Evolutionary conservation across 2,113 vertebrate genomes (phyloP).

Genomic region (Tychaedon coryphoeus): DNA sequence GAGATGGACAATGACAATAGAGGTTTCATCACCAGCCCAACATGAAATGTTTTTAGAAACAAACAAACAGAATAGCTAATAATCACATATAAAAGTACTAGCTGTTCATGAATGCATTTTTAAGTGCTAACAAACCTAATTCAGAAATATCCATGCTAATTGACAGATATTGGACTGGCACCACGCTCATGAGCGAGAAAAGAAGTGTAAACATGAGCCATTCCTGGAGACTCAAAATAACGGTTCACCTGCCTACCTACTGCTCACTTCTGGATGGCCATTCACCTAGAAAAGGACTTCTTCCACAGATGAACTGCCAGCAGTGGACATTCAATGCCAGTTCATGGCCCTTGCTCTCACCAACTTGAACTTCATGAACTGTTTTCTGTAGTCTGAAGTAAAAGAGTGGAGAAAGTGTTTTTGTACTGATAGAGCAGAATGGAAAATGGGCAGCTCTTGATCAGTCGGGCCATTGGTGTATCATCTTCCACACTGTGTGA

Average conservation of each 20-base stretch:
- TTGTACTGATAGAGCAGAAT: not conserved
- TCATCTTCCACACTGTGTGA: not conserved
- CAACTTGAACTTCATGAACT: not conserved
- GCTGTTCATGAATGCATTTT: not conserved
- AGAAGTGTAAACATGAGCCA: not conserved
- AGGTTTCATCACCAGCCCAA: not conserved
- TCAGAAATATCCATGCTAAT: not conserved
- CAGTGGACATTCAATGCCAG: not conserved
- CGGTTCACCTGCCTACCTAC: not conserved
- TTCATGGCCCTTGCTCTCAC: not conserved
- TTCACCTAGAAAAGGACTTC: not conserved
- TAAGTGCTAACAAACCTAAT: not conserved
- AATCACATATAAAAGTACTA: not conserved
- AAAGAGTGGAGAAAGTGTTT: not conserved
- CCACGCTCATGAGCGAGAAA: rapidly evolving
- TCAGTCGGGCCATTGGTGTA: not conserved
- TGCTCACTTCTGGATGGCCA: not conserved
- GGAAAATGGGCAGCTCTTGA: not conserved
- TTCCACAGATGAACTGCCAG: not conserved
- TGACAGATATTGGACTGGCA: not conserved
- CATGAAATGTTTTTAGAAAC: not conserved
- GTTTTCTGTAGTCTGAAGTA: not conserved
- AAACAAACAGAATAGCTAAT: not conserved
- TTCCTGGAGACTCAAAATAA: not conserved
- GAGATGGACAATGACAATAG: not conserved